Conservation (phyloP, 2,888 invertebrate species). For the Formica aserva region DNA sequence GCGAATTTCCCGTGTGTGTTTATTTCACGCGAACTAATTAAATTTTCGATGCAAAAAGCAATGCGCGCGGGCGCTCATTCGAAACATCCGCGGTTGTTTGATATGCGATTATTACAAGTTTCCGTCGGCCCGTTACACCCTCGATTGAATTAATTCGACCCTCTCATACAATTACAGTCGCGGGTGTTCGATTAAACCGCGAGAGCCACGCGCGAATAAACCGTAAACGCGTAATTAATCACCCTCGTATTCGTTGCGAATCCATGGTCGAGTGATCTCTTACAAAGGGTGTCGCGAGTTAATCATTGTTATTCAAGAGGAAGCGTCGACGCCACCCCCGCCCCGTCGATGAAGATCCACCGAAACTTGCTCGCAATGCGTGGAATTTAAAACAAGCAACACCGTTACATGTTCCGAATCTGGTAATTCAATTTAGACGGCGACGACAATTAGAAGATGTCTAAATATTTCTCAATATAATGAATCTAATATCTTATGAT, state of each 20-base stretch:
- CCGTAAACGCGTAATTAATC: conserved; percentile 55
- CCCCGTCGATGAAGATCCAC: background rate
- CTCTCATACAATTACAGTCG: conserved; percentile 43
- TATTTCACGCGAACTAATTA: conserved; percentile 28
- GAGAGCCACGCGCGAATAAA: conserved; percentile 49
- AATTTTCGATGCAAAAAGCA: conserved; percentile 48
- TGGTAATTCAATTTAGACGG: conserved; percentile 68
- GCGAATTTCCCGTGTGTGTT: conserved; percentile 15
- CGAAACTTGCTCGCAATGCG: conserved; percentile 56
- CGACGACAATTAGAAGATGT: conserved; percentile 29
- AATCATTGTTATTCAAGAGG: conserved; percentile 66
- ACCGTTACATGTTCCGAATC: conserved; percentile 57
- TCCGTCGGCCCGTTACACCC: conserved; percentile 42
- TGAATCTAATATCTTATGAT: background rate
- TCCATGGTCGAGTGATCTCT: conserved; percentile 32
- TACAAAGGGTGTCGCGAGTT: conserved; percentile 57
- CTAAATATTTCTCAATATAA: conserved; percentile 40
- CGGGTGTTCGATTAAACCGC: conserved; percentile 53
- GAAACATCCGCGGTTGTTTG: conserved; percentile 47
- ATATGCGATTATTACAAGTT: conserved; percentile 56
- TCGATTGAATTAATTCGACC: conserved; percentile 52
- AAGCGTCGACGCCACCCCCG: conserved; percentile 35
- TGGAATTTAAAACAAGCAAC: conserved; percentile 69
- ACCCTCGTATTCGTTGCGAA: conserved; percentile 44
- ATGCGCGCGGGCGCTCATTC: conserved; percentile 17